These are phyloP conservation scores for Cathartes aura DNA, from an alignment of 2,113 vertebrate genomes.

Conservation along the genomic window DNA sequence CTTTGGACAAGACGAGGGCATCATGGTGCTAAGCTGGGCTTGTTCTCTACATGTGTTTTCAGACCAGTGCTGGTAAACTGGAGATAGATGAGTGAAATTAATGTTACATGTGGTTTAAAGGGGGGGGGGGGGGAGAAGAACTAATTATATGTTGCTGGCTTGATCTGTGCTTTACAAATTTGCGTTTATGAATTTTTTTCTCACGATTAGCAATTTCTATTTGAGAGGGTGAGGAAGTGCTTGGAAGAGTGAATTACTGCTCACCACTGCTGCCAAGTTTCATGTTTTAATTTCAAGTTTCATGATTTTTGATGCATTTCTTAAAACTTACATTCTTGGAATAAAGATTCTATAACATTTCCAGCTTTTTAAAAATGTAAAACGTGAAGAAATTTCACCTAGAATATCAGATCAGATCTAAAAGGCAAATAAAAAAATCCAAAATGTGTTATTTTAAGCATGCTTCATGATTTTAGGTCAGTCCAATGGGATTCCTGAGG, in stretches of 20 bases:
- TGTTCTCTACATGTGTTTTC: background rate
- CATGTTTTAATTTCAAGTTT: slow-evolving; percentile 66
- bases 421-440: slow-evolving; percentile 35
- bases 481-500: background rate
- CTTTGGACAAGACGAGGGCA: background rate
- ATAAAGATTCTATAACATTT: slow-evolving; percentile 49
- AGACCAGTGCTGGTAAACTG: background rate
- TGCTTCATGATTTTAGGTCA: background rate
- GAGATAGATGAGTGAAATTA: background rate
- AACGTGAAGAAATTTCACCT: background rate
- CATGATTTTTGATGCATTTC: slow-evolving; percentile 55
- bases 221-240: slow-evolving; percentile 64
- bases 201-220: slow-evolving; percentile 59
- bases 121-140: background rate
- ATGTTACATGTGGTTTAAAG: slow-evolving; percentile 29
- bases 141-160: slow-evolving; percentile 42
- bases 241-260: slow-evolving; percentile 60
- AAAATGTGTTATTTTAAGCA: slow-evolving; percentile 1
- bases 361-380: slow-evolving; percentile 43
- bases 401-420: slow-evolving; percentile 3
- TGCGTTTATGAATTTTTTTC: slow-evolving; percentile 59
- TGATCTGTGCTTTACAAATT: slow-evolving; percentile 51
- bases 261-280: slow-evolving; percentile 54
- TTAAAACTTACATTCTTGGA: slow-evolving; percentile 52
- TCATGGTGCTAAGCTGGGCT: background rate